Conservation (phyloP, 2,797 vertebrate species). For the Etheostoma nigrum region DNA sequence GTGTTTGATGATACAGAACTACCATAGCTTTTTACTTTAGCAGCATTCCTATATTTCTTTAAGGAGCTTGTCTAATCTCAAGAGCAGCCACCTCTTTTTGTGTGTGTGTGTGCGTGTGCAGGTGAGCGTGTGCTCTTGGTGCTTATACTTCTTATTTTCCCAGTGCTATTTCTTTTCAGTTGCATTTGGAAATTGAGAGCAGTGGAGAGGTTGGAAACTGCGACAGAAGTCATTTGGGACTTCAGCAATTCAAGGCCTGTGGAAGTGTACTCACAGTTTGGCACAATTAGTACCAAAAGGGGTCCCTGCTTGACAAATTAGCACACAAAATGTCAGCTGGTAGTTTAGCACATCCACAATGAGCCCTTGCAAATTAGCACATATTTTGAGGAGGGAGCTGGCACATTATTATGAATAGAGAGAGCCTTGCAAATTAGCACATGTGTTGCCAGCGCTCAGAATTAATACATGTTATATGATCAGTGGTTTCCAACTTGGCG, state of each 20-base stretch:
- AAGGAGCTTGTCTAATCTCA: slow-evolving; percentile 46
- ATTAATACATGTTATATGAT: slow-evolving; percentile 76
- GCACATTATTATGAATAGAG: slow-evolving; percentile 73
- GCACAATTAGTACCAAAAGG: slow-evolving; percentile 80
- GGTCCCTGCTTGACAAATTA: slow-evolving; percentile 83
- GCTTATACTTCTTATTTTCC: slow-evolving; percentile 59
- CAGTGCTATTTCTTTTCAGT: slow-evolving; percentile 62
- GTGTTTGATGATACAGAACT: slow-evolving; percentile 38
- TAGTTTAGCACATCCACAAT: slow-evolving; percentile 80
- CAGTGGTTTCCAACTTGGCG: slow-evolving; percentile 65
- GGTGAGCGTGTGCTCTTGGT: slow-evolving; percentile 23
- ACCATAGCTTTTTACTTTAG: slow-evolving; percentile 16
- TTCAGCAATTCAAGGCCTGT: slow-evolving; percentile 67
- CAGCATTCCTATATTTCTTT: slow-evolving; percentile 33
- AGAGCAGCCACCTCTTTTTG: slow-evolving; percentile 36
- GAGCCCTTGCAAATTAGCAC: slow-evolving; percentile 79
- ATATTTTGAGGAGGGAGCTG: slow-evolving; percentile 77
- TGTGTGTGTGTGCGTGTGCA: slow-evolving; percentile 18
- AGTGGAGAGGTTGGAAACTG: slow-evolving; percentile 63
- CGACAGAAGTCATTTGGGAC: slow-evolving; percentile 71
- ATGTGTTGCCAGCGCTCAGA: slow-evolving; percentile 74
- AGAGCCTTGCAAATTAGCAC: slow-evolving; percentile 76
- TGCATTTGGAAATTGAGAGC: slow-evolving; percentile 61
- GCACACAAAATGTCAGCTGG: slow-evolving; percentile 81
- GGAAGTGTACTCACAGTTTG: slow-evolving; percentile 81